A percentile compares a stretch with the other conserved stretches of the same genome.
Evolutionary conservation across 2,797 vertebrate species (phyloP).

Genomic region (Phalloptychus januarius): DNA sequence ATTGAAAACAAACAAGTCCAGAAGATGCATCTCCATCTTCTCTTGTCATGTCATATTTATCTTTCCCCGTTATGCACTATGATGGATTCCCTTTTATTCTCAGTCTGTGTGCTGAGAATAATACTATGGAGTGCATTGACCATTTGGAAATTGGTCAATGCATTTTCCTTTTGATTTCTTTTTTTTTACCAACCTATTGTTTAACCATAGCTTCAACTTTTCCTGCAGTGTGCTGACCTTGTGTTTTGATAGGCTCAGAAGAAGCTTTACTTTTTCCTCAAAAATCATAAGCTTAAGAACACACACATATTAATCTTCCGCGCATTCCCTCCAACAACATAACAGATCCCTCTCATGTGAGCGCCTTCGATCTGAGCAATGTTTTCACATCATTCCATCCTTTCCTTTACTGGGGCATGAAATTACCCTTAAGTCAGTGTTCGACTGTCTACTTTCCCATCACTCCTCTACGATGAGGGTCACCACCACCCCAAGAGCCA

Average conservation of each 20-base stretch:
- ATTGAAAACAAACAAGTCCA: background rate
- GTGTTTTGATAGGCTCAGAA: conserved; percentile 31
- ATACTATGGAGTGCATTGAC: background rate
- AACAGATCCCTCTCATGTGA: conserved; percentile 38
- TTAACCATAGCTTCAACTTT: conserved; percentile 3
- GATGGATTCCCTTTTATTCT: background rate
- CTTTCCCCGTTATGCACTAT: background rate
- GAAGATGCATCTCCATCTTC: background rate
- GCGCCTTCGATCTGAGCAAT: conserved; percentile 34
- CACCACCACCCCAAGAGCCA: conserved; percentile 65
- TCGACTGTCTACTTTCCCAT: conserved; percentile 65
- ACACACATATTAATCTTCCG: conserved; percentile 13
- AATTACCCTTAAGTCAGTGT: conserved; percentile 69
- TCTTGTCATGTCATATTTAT: background rate
- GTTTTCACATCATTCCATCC: conserved; percentile 60
- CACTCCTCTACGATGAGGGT: conserved; percentile 64
- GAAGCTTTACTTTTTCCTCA: conserved; percentile 15
- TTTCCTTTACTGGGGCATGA: conserved; percentile 53
- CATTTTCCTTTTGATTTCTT: background rate
- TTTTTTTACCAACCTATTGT: background rate
- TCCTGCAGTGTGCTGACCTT: conserved; percentile 22
- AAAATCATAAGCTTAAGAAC: background rate
- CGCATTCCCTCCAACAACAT: conserved; percentile 21
- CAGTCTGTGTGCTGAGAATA: background rate
- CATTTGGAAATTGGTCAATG: background rate